These are phyloP conservation scores for Idaea aversata DNA, from an alignment of 2,888 invertebrate species.

Conservation along the genomic window DNA sequence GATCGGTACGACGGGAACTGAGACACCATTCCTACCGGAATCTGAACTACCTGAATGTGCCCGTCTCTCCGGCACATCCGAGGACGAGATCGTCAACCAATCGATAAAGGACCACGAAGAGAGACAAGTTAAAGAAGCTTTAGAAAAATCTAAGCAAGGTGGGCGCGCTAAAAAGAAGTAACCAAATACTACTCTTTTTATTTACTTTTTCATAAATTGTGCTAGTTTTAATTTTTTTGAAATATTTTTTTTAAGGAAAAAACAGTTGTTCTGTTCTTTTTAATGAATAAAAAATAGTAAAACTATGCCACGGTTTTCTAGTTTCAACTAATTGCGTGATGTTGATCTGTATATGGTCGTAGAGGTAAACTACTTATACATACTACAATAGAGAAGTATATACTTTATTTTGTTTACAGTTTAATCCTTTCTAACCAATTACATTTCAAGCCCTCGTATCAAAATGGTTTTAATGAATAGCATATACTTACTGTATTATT, in stretches of 20 bases:
- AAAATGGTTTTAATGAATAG: no score
- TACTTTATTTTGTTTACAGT: background rate
- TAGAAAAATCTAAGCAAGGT: constrained; percentile 85
- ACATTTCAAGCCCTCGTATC: no score
- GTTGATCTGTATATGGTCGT: background rate
- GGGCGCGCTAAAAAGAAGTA: constrained; percentile 67
- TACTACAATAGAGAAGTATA: background rate
- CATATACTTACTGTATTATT: no score
- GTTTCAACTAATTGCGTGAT: background rate
- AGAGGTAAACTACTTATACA: background rate
- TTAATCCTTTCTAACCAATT: no score
- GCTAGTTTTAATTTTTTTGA: constrained; percentile 23
- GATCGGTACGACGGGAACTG: constrained; percentile 97
- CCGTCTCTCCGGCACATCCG: constrained; percentile 85
- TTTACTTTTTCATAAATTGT: constrained; percentile 24
- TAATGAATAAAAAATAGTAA: constrained; percentile 55
- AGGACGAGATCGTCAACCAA: constrained; percentile 80
- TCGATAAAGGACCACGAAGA: constrained; percentile 82
- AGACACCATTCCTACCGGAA: constrained; percentile 93
- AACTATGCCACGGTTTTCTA: constrained; percentile 33
- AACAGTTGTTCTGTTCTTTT: constrained; percentile 31
- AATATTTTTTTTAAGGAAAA: constrained; percentile 34
- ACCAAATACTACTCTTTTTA: constrained; percentile 11
- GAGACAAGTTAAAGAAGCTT: constrained; percentile 84
- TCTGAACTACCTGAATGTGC: constrained; percentile 85